A percentile compares a stretch with the other conserved stretches of the same genome.
These are phyloP conservation scores for Drosophila burlai DNA, from an alignment of 1,140 invertebrate genomes.

Conservation along the genomic window DNA sequence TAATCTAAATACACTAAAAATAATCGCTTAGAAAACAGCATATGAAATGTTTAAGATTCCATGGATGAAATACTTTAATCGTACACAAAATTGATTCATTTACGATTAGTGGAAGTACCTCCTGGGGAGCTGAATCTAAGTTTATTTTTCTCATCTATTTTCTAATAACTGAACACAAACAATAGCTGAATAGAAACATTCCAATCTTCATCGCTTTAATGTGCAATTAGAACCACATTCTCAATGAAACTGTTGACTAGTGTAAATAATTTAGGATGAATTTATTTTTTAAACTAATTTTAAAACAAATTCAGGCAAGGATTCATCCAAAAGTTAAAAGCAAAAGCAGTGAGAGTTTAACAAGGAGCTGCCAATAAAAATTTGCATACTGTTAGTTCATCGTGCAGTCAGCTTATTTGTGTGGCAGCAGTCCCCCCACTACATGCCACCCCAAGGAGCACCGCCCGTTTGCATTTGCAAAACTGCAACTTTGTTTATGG, in stretches of 20 bases:
- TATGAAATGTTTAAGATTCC: not conserved
- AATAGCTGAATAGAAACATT: not conserved
- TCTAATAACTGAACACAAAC: not conserved
- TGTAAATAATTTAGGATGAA: too few species aligned
- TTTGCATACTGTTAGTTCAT: slow-evolving; percentile 24
- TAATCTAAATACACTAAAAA: not conserved
- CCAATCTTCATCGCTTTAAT: not conserved
- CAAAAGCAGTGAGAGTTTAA: not conserved
- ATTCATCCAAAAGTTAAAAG: not conserved
- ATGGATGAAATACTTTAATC: not conserved
- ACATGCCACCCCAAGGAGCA: not conserved
- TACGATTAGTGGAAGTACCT: not conserved
- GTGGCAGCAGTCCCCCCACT: not conserved
- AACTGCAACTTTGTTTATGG: slow-evolving; percentile 64
- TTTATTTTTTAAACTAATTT: too few species aligned
- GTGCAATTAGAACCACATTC: not conserved
- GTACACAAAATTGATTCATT: not conserved
- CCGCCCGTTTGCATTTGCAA: slow-evolving; percentile 19
- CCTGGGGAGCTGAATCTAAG: too few species aligned
- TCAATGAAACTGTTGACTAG: not conserved
- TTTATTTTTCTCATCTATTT: not conserved
- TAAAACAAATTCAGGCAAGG: not conserved
- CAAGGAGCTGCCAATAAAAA: slow-evolving; percentile 9
- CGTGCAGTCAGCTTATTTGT: slow-evolving; percentile 15
- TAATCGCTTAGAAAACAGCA: not conserved